phyloP scores from a whole-genome alignment of 2,113 vertebrate genomes.

The Mobula hypostoma region DNA sequence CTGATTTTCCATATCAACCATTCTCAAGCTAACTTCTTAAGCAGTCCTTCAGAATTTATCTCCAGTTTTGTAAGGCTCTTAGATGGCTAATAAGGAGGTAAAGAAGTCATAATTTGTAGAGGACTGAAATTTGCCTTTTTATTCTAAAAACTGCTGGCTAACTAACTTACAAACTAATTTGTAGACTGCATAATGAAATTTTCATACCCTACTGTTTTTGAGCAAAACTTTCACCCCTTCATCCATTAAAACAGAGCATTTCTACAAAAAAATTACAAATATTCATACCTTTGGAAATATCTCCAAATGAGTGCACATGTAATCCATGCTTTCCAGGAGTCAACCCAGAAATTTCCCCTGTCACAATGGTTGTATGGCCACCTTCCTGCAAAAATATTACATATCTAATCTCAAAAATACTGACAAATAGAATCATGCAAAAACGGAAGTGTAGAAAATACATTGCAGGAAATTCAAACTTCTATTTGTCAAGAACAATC shows the following conservation, averaged over 20 bases:
- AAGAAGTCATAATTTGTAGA: background rate
- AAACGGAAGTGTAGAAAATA: background rate
- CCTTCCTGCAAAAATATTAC: constrained; percentile 18
- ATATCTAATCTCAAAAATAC: background rate
- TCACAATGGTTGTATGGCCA: background rate
- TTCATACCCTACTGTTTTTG: background rate
- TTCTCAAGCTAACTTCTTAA: too few species aligned
- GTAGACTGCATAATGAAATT: background rate
- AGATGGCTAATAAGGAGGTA: background rate
- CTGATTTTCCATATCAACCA: too few species aligned
- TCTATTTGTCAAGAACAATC: background rate
- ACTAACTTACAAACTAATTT: background rate
- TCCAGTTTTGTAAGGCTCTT: background rate
- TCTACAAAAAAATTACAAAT: background rate
- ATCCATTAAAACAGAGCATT: background rate
- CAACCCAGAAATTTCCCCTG: constrained; percentile 1
- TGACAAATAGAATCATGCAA: background rate
- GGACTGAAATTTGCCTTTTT: background rate
- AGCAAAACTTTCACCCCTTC: background rate
- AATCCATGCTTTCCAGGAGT: constrained; percentile 33
- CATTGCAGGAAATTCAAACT: background rate
- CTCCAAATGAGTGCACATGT: constrained; percentile 11
- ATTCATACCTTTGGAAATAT: constrained; percentile 25
- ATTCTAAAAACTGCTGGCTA: background rate
- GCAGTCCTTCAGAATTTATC: too few species aligned